These are phyloP conservation scores for Schlechtendalia chinensis DNA, from an alignment of 1,140 invertebrate genomes.

Conservation along the genomic window DNA sequence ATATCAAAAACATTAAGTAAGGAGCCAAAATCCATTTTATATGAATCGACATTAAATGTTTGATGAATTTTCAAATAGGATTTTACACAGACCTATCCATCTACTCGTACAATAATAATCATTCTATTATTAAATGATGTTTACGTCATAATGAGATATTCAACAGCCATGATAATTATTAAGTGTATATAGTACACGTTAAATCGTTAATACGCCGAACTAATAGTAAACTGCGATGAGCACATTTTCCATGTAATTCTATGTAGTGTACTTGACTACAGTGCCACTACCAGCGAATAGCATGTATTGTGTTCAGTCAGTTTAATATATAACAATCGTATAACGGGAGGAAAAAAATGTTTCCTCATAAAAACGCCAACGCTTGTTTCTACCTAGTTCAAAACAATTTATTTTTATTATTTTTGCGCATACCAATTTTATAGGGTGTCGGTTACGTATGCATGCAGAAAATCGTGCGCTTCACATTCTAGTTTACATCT, in stretches of 20 bases:
- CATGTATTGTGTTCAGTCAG: background rate
- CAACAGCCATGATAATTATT: background rate
- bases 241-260: background rate
- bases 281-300: too few species aligned
- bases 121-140: background rate
- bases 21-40: too few species aligned
- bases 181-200: background rate
- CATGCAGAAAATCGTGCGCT: background rate
- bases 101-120: background rate
- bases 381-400: background rate
- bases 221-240: background rate
- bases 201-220: background rate
- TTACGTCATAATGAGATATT: background rate
- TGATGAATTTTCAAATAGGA: background rate
- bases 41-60: background rate
- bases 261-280: background rate
- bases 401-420: constrained; percentile 9
- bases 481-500: background rate
- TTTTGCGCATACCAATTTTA: background rate
- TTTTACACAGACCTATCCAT: too few species aligned
- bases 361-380: background rate
- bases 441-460: background rate
- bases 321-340: background rate
- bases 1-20: too few species aligned
- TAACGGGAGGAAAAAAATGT: background rate